Conservation (phyloP, 2,888 invertebrate species). For the Arenicola marina region DNA sequence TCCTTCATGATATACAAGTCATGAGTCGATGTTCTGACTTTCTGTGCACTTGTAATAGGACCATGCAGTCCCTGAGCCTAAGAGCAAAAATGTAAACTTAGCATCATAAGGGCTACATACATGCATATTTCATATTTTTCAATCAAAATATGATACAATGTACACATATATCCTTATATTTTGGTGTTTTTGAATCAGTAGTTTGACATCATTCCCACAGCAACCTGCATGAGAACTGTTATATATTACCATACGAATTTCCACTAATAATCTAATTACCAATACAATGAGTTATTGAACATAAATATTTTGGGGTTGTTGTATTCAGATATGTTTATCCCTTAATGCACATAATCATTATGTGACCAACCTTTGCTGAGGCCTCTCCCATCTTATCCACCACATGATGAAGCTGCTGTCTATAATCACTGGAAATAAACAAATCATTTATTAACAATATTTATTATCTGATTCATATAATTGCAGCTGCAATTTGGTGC, state of each 20-base stretch:
- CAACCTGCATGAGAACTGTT: too few species aligned
- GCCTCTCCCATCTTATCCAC: constrained; percentile 59
- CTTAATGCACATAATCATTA: neutral
- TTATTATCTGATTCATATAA: too few species aligned
- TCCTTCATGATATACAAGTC: constrained; percentile 59
- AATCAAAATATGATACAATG: too few species aligned
- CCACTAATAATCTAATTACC: too few species aligned
- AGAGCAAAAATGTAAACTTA: constrained; percentile 7
- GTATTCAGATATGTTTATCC: neutral
- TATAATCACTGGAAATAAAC: constrained; percentile 26
- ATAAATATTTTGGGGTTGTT: neutral
- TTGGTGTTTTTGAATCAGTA: too few species aligned
- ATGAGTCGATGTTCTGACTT: constrained; percentile 54
- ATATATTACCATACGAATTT: too few species aligned
- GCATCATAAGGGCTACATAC: neutral
- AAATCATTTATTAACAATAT: too few species aligned
- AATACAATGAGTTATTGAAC: neutral
- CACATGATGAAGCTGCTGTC: constrained; percentile 42
- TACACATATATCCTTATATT: too few species aligned
- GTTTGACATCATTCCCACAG: too few species aligned
- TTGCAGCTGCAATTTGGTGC: too few species aligned
- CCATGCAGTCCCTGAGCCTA: constrained; percentile 58
- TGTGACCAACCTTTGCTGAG: constrained; percentile 50
- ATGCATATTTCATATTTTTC: neutral
- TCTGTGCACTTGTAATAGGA: constrained; percentile 55